Evolutionary conservation across 2,888 invertebrate genomes (phyloP), one percentile per base, ranked within the genome.

Genomic region (Orchesella flavescens): DNA sequence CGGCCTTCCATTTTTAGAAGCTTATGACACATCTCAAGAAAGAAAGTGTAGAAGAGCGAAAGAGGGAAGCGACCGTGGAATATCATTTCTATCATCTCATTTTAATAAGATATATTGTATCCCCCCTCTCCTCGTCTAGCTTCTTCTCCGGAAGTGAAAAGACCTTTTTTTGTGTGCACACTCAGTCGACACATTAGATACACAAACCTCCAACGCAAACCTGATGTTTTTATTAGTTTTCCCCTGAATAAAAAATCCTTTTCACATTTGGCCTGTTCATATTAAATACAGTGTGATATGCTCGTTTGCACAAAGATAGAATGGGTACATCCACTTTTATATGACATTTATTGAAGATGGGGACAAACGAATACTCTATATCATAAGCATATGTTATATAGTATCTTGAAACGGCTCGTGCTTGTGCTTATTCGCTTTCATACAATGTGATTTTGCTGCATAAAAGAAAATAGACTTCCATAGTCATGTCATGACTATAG

Each of bases 171-270:
- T 65, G 53, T 24, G 23, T 69, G 24, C n/a, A 23, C 49, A 13
- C 63, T 23, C 46, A 19, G 21, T 34, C 10, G 69, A 23, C 69
- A 21, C 69, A 34, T 46, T 68, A 46, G 57, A 76, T 57, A 61
- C 44, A 66, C 4, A 65, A 75, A 63, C 61, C n/a, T n/a, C 75
- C 65, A 34, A 46, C 57, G 55, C 44, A 78, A 49, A 61, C 69
- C 72, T 63, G 71, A 78, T 77, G 65, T 63, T 79, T 65, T 79
- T 79, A 79, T 79, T 79, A 79, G 78, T 63, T 79, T 79, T 79
- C 71, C 61, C 78, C 46, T 53, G 69, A 61, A 23, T 17, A 71
- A 78, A 69, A 77, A 57, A 78, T 78, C 71, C 61, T 71, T 77
- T 34, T 66, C 17, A 24, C 43, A 5, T 44, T 68, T 59, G 19